phyloP scores from a whole-genome alignment of 2,113 vertebrate genomes.

The Probosciger aterrimus region DNA sequence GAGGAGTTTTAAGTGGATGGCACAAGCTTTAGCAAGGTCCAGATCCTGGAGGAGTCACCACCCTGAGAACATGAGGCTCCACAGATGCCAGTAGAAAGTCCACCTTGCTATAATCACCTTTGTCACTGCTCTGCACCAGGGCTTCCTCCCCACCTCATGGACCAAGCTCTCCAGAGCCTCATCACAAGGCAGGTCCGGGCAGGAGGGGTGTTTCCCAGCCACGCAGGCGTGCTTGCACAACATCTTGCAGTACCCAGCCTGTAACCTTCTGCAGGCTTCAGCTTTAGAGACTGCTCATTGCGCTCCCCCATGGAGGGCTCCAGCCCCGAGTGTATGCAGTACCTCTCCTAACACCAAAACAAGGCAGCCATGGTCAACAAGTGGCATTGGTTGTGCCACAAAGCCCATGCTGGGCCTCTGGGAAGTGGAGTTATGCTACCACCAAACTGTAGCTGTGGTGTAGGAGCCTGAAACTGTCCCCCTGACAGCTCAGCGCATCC shows the following conservation, averaged over 20 bases:
- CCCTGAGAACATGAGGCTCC: background rate
- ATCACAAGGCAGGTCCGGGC: background rate
- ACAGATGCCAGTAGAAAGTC: rapidly evolving
- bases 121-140: rapidly evolving
- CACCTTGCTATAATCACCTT: background rate
- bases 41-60: background rate
- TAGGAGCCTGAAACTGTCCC: background rate
- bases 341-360: background rate
- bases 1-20: background rate
- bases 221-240: background rate
- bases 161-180: background rate
- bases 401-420: background rate
- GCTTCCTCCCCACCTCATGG: background rate
- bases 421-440: background rate
- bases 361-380: background rate
- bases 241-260: background rate
- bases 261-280: background rate
- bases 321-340: background rate
- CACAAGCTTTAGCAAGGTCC: background rate
- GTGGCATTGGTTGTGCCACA: background rate
- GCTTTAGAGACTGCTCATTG: background rate
- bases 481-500: background rate
- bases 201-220: background rate
- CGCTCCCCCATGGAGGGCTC: background rate
- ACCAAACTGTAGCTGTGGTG: background rate